phyloP scores from a whole-genome alignment of 2,888 invertebrate species.

The Gastracanthus pulcherrimus region DNA sequence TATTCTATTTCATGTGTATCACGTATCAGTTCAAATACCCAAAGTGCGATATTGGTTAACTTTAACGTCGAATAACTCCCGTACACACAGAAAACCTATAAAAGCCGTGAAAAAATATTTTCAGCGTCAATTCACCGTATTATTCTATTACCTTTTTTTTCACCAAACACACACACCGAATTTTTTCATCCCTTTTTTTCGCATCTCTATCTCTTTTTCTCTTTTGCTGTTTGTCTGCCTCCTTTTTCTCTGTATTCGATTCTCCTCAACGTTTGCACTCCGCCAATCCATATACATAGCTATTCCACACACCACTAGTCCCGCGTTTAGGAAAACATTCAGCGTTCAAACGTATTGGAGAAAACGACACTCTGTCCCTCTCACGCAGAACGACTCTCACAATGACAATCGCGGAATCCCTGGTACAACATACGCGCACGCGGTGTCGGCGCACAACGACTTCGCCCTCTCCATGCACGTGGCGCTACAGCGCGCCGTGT shows the following conservation, averaged over 20 bases:
- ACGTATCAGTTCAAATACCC: slow-evolving; percentile 26
- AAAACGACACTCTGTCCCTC: too few relatives aligned
- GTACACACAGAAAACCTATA: slow-evolving; percentile 23
- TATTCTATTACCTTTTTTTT: slow-evolving; percentile 25
- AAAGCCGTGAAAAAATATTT: slow-evolving; percentile 43
- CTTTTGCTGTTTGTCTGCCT: slow-evolving; percentile 41
- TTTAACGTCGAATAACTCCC: slow-evolving; percentile 39
- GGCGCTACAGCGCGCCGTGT: too few relatives aligned
- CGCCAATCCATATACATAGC: too few relatives aligned
- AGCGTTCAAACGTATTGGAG: not conserved
- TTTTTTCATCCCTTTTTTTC: slow-evolving; percentile 9
- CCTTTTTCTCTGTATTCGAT: slow-evolving; percentile 18
- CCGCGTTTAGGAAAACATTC: too few relatives aligned
- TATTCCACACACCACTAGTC: too few relatives aligned
- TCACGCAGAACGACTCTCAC: not conserved
- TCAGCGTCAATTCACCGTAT: slow-evolving; percentile 21
- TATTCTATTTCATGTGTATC: slow-evolving; percentile 25
- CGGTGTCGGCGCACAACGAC: too few relatives aligned
- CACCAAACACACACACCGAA: slow-evolving; percentile 45
- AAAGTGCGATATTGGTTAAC: slow-evolving; percentile 49
- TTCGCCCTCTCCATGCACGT: too few relatives aligned
- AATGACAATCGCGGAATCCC: too few relatives aligned
- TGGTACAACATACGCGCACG: too few relatives aligned
- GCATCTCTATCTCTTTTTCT: slow-evolving; percentile 24
- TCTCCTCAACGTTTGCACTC: not conserved